These are phyloP conservation scores for Psilopsiagon aymara DNA, from an alignment of 2,113 vertebrate species.

Conservation along the genomic window DNA sequence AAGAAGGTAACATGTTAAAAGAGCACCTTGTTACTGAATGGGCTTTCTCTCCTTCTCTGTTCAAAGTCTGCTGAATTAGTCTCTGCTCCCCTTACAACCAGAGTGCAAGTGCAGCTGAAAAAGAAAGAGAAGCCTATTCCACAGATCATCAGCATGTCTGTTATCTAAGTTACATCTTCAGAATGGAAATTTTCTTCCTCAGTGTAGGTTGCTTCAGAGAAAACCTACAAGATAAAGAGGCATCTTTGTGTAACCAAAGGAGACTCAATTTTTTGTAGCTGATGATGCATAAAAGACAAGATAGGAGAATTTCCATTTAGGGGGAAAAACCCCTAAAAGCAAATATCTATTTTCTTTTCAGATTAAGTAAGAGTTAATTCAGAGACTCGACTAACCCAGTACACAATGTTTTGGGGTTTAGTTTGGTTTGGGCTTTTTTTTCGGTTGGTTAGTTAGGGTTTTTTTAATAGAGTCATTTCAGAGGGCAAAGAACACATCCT, in stretches of 20 bases:
- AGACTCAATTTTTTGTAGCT: background rate
- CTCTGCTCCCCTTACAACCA: background rate
- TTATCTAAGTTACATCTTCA: background rate
- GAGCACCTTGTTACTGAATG: background rate
- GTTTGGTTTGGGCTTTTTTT: background rate
- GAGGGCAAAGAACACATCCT: background rate
- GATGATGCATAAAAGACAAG: background rate
- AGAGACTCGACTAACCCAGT: background rate
- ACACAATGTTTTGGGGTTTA: background rate
- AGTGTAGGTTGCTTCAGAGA: background rate
- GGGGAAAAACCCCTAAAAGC: background rate
- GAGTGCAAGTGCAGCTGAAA: background rate
- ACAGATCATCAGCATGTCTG: background rate
- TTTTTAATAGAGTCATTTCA: background rate
- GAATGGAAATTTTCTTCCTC: background rate
- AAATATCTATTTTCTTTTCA: background rate
- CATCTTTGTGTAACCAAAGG: background rate
- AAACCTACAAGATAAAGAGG: background rate
- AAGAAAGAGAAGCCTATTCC: background rate
- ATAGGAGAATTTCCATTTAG: background rate
- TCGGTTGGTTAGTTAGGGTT: background rate
- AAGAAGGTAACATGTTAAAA: background rate
- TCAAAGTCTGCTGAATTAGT: background rate
- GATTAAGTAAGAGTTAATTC: background rate
- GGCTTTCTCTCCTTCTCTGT: background rate